Percentiles rank a stretch among this genome's conserved stretches.
Evolutionary conservation across 2,888 invertebrate genomes (phyloP).

Genomic region (Nomada fabriciana): DNA sequence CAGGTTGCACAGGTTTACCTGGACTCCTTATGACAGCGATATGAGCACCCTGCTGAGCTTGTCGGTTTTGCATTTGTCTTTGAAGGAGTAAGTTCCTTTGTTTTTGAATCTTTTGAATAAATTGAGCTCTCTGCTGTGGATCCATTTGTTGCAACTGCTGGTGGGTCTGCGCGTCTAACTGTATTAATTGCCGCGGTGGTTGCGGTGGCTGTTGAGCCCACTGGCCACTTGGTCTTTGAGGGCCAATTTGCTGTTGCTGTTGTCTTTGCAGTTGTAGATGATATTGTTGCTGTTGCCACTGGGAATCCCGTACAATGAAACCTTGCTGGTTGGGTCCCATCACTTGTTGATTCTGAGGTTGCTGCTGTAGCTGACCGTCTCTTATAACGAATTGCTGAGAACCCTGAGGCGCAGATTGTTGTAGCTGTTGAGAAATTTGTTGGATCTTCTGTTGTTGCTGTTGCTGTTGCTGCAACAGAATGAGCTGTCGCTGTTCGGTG

Average conservation of each 20-base stretch:
- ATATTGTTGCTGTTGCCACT: conserved; percentile 86
- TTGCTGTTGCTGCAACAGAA: conserved; percentile 86
- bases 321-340: conserved; percentile 80
- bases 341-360: conserved; percentile 82
- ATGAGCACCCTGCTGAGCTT: conserved; percentile 87
- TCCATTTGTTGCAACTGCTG: conserved; percentile 93
- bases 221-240: conserved; percentile 80
- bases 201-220: conserved; percentile 87
- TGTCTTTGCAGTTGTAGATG: conserved; percentile 85
- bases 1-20: conserved; percentile 87
- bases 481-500: conserved; percentile 83
- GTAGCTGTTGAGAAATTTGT: conserved; percentile 85
- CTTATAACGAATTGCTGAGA: conserved; percentile 83
- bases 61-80: conserved; percentile 86
- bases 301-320: conserved; percentile 85
- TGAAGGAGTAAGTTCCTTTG: conserved; percentile 86
- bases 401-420: conserved; percentile 81
- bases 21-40: conserved; percentile 90
- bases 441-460: conserved; percentile 86
- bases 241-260: conserved; percentile 83
- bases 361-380: conserved; percentile 82
- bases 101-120: conserved; percentile 91
- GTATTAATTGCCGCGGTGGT: conserved; percentile 89
- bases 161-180: conserved; percentile 93
- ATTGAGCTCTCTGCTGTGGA: conserved; percentile 91